A percentile compares a stretch with the other conserved stretches of the same genome.
Evolutionary conservation across 2,113 vertebrate species (phyloP).

Genomic region (Gambusia affinis): DNA sequence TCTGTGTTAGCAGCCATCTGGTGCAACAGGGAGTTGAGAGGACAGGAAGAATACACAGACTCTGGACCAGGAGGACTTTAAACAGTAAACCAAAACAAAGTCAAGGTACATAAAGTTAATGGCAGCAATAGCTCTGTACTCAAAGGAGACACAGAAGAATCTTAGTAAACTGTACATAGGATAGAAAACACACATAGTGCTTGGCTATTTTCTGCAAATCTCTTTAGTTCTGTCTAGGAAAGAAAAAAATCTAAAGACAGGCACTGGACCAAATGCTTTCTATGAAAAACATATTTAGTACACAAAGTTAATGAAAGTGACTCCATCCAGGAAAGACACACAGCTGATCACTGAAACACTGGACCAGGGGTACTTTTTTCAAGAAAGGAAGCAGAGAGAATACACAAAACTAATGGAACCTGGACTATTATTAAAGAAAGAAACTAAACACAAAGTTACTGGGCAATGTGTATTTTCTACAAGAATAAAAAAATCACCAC

Average conservation of each 20-base stretch:
- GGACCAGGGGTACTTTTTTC: too few species aligned
- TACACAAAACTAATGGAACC: neutral
- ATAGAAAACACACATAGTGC: neutral
- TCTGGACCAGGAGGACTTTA: neutral
- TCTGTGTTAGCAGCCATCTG: neutral
- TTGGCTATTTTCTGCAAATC: neutral
- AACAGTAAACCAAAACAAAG: neutral
- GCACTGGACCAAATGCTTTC: neutral
- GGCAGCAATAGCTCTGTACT: neutral
- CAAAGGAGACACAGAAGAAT: too few species aligned
- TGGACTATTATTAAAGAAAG: neutral
- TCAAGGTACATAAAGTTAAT: neutral
- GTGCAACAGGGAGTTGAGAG: neutral
- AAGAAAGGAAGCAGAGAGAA: too few species aligned
- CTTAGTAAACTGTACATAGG: neutral
- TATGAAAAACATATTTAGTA: neutral
- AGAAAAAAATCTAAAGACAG: neutral
- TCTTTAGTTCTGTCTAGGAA: neutral
- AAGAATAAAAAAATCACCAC: neutral
- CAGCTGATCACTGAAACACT: neutral
- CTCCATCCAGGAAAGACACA: neutral
- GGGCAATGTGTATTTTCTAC: neutral
- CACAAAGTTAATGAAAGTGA: neutral
- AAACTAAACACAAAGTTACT: neutral
- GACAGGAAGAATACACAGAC: neutral